These are phyloP conservation scores for Pipa parva DNA, from an alignment of 2,113 vertebrate species.

Conservation along the genomic window DNA sequence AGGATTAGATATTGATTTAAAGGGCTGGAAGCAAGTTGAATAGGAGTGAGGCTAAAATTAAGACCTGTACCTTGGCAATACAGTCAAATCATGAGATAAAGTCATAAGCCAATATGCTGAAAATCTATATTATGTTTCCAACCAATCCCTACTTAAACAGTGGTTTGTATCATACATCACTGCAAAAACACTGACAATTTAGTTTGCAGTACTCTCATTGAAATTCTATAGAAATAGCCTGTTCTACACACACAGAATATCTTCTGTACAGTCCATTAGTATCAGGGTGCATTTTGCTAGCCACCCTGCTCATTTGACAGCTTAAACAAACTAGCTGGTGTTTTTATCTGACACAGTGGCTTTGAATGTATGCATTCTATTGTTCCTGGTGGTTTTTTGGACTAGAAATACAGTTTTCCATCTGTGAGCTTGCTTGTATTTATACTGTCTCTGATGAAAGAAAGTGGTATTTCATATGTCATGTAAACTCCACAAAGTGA, in stretches of 20 bases:
- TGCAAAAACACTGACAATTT: neutral
- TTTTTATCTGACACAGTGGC: neutral
- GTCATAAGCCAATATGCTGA: too few species aligned
- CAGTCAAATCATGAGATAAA: too few species aligned
- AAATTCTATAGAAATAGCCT: neutral
- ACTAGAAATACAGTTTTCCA: neutral
- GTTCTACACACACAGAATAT: neutral
- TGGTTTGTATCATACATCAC: neutral
- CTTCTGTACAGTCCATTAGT: neutral
- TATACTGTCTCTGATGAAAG: slow-evolving; percentile 9
- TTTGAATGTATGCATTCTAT: neutral
- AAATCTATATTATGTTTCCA: too few species aligned
- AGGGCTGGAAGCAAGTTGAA: too few species aligned
- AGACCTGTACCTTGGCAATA: too few species aligned
- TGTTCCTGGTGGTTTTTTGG: neutral
- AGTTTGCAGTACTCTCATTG: neutral
- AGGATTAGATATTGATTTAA: too few species aligned
- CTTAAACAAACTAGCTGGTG: neutral
- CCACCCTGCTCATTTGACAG: neutral
- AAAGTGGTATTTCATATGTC: slow-evolving; percentile 29
- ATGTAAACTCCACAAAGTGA: slow-evolving; percentile 10
- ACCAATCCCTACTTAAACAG: neutral
- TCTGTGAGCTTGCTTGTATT: neutral
- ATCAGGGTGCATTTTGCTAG: neutral
- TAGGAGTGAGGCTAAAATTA: too few species aligned